Base-by-base conservation (phyloP, 1,140 invertebrate species). In the Pseudomyrmex sp. region DNA sequence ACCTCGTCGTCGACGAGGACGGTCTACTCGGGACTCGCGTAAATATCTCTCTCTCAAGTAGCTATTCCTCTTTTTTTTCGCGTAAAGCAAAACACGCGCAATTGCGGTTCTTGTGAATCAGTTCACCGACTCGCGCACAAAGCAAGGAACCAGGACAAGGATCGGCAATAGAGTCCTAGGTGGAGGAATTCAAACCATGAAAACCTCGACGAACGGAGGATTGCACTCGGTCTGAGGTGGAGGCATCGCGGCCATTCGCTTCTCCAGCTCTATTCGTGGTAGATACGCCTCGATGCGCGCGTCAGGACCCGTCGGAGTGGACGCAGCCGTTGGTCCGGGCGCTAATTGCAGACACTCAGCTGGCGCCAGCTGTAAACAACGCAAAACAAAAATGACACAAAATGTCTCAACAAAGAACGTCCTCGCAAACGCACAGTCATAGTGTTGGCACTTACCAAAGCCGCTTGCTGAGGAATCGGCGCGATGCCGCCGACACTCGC, bases 301-400 rank as follows among this genome's bases (percentile, higher is more conserved):
- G 93, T 84, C 93, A 68, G 88, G 93, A 90, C 77, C 62, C 4
- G 88, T 75, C 2, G 87, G 61, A 2, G 85, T 88, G 9, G 79
- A 77, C 7, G 86, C 20, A 0, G 68, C 13, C 7, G 84, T 85
- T 7, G 88, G 54, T 2, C 84, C 88, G 12, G 94, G 93, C 63
- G 95, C 95, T 35, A 96, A 85, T 74, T 96, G 96, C 61, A 96
- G 93, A 79, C 94, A 95, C 26, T 96, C 96, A 2, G 95, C 93
- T 13, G 91, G 90, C 2, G 93, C 93, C 54, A 95, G 80, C 95
- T 95, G 88, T 1, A 93, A 91, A n/a, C 59, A 73, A 52, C 9
- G 50, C 0, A 59, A n/a, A n/a, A 8, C 10, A 46, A 76, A 2
- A 77, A 10, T 46, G 5, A 7, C 50, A 0, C 4, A 8, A 23